phyloP scores from a whole-genome alignment of 2,113 vertebrate species.

The Anhinga anhinga region DNA sequence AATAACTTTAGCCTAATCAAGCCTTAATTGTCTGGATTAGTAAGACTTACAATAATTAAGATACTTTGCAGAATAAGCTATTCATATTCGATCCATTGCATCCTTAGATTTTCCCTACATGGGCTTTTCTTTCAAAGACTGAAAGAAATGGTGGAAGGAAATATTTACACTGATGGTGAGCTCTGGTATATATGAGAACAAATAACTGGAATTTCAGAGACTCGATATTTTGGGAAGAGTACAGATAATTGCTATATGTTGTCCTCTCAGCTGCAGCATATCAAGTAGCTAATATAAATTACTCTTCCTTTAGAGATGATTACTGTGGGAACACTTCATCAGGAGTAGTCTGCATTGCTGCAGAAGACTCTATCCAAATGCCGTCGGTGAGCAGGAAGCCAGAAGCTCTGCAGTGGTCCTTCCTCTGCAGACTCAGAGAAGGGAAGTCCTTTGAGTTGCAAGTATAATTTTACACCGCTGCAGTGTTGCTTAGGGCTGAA shows the following conservation, averaged over 20 bases:
- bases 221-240: neutral
- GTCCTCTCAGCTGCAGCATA: neutral
- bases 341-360: neutral
- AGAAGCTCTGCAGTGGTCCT: neutral
- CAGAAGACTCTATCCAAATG: neutral
- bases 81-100: neutral
- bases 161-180: neutral
- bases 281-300: neutral
- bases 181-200: neutral
- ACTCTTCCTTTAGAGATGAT: neutral
- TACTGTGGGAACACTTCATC: neutral
- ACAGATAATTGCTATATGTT: constrained; percentile 30
- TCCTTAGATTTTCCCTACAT: neutral
- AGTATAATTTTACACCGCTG: neutral
- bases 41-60: constrained; percentile 9
- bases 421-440: neutral
- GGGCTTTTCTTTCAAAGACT: neutral
- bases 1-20: constrained; percentile 53
- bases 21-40: constrained; percentile 13
- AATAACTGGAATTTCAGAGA: neutral
- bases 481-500: neutral
- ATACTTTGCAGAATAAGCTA: neutral
- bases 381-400: neutral
- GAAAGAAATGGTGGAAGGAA: neutral
- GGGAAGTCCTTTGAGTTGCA: neutral